A percentile compares a stretch with the other conserved stretches of the same genome.
phyloP scores from a whole-genome alignment of 2,113 vertebrate species.

The Casuarius casuarius region DNA sequence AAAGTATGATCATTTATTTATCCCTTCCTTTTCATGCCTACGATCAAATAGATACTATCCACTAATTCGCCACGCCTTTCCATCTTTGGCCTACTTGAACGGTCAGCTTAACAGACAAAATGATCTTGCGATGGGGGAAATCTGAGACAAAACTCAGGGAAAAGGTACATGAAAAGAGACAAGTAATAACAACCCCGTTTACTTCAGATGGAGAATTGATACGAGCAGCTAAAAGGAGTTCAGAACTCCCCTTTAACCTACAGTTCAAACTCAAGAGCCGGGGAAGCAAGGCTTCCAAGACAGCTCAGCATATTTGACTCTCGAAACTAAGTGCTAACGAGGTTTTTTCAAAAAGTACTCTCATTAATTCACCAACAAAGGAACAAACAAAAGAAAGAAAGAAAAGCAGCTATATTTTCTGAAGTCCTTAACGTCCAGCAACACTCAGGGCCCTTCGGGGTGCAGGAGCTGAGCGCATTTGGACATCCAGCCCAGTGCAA shows the following conservation, averaged over 20 bases:
- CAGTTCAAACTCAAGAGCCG: neutral
- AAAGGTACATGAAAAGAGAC: neutral
- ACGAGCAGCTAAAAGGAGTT: neutral
- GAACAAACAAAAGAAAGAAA: neutral
- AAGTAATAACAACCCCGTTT: rapidly evolving
- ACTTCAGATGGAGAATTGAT: neutral
- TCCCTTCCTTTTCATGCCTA: rapidly evolving
- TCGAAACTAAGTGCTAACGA: neutral
- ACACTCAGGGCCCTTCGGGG: neutral
- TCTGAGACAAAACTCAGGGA: neutral
- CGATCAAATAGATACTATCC: rapidly evolving
- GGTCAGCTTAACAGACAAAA: neutral
- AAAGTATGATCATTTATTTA: neutral
- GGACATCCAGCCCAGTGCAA: neutral
- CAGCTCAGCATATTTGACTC: neutral
- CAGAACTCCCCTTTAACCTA: neutral
- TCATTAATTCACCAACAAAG: neutral
- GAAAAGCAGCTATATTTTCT: neutral
- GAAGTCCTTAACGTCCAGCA: neutral
- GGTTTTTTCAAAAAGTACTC: neutral
- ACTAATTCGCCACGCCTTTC: rapidly evolving
- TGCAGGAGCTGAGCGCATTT: neutral
- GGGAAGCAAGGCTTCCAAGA: neutral
- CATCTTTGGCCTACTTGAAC: neutral
- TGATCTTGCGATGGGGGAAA: rapidly evolving